Evolutionary conservation across 2,797 vertebrate species (phyloP), one percentile per base, ranked within the genome.

Genomic region (Gymnopithys bicolor): DNA sequence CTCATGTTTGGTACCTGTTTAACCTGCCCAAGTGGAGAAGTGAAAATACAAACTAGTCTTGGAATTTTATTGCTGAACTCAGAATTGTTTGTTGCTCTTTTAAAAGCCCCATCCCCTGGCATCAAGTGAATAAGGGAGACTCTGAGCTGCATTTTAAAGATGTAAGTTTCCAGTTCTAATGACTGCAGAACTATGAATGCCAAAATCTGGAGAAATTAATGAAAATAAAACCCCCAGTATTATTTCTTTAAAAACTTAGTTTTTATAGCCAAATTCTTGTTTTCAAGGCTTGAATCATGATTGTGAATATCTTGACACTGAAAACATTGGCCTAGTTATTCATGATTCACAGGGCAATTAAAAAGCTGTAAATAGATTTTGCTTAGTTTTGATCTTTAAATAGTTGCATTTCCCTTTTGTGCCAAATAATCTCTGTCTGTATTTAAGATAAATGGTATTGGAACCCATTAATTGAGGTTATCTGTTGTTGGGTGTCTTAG

Each of bases 331-430:
- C 55, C 56, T 68, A 19, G 45, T 33, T 87, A 75, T 91, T 91
- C 33, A 43, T 83, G 84, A 92, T 89, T 94, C 92, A 89, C 25
- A 41, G 39, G 43, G 27, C 46, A 74, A 49, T 69, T 83, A 55
- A 19, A 75, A 83, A 91, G 46, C 64, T 80, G 32, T 68, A 87
- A 94, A 94, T 85, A 95, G 75, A 84, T 89, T 84, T 84, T 90
- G 56, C 52, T 92, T 89, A 64, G 48, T 60, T 93, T 87, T 74
- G 43, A 19, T 62, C 90, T 92, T 93, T 87, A 84, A 67, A 55
- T 83, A 58, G 49, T 60, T 93, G 43, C 16, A 39, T 90, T 77
- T 74, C 89, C 33, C 60, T n/a, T 76, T 37, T 68, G 24, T 0
- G 0, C 88, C 93, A 89, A 33, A 77, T 68, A 62, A 87, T 70